Evolutionary conservation across 2,888 invertebrate species (phyloP).

Genomic region (Lissocephala sabroskyi): DNA sequence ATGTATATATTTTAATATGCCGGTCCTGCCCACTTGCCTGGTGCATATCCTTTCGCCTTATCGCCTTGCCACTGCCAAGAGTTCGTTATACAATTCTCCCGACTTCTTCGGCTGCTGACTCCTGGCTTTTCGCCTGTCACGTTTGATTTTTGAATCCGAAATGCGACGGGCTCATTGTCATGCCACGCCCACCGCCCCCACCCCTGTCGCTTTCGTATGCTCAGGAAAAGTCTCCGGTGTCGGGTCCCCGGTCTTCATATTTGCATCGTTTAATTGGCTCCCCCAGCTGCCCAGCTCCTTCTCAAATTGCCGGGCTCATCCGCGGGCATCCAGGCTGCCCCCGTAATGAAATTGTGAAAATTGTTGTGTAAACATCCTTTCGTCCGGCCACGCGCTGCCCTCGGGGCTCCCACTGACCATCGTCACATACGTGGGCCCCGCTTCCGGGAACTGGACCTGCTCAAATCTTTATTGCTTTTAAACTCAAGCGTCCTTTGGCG

Average conservation of each 20-base stretch:
- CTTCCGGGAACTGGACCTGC: slow-evolving; percentile 48
- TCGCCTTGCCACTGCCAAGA: background rate
- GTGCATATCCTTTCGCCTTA: slow-evolving; percentile 10
- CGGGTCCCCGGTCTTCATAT: too few relatives aligned
- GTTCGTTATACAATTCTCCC: background rate
- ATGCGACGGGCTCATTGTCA: slow-evolving; percentile 36
- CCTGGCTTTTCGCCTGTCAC: slow-evolving; percentile 29
- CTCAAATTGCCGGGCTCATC: background rate
- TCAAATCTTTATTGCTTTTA: slow-evolving; percentile 48
- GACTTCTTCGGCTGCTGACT: background rate
- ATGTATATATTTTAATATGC: slow-evolving; percentile 48
- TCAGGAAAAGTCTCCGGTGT: too few relatives aligned
- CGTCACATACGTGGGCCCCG: too few relatives aligned
- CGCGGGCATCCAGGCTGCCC: slow-evolving; percentile 8
- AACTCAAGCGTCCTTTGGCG: slow-evolving; percentile 21
- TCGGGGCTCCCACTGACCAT: too few relatives aligned
- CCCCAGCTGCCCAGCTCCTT: background rate
- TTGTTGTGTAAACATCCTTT: slow-evolving; percentile 17
- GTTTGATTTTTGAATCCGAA: slow-evolving; percentile 32
- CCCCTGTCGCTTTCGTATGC: too few relatives aligned
- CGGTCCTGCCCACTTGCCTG: slow-evolving; percentile 28
- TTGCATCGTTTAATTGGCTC: slow-evolving; percentile 22
- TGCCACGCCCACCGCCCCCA: too few relatives aligned
- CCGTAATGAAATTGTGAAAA: slow-evolving; percentile 32
- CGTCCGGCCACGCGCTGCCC: slow-evolving; percentile 10